Conservation (phyloP, 1,140 invertebrate species). For the Zaprionus camerounensis region DNA sequence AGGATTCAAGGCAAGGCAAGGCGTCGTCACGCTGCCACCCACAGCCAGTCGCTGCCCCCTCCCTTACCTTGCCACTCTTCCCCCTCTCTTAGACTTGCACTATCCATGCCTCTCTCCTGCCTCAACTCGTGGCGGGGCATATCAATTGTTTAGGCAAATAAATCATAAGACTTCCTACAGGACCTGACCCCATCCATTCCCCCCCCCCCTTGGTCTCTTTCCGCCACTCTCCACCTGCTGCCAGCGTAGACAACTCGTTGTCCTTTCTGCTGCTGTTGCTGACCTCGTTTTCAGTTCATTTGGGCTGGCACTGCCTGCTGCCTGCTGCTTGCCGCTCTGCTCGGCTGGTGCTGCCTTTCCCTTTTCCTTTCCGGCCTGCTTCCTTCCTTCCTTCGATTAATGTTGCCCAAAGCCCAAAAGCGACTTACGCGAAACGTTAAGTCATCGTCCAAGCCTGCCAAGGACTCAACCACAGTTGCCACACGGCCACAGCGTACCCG, state of each 20-base stretch:
- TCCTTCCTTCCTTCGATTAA: slow-evolving; percentile 74
- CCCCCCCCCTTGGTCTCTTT: too few species aligned
- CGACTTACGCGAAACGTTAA: slow-evolving; percentile 15
- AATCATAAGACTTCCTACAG: slow-evolving; percentile 69
- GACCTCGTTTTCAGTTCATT: slow-evolving; percentile 49
- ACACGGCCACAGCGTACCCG: too few species aligned
- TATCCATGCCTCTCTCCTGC: background rate
- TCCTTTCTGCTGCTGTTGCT: slow-evolving; percentile 17
- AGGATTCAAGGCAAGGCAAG: slow-evolving; percentile 45
- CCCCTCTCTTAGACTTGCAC: background rate
- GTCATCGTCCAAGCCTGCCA: slow-evolving; percentile 25
- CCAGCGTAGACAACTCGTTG: slow-evolving; percentile 27
- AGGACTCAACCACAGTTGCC: background rate
- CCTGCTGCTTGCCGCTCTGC: too few species aligned
- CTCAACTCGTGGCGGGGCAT: slow-evolving; percentile 22
- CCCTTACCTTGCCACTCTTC: background rate
- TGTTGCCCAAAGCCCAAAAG: slow-evolving; percentile 48
- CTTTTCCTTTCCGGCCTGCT: slow-evolving; percentile 7
- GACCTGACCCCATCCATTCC: slow-evolving; percentile 5
- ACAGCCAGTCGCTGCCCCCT: too few species aligned
- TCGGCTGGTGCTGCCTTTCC: too few species aligned
- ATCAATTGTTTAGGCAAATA: slow-evolving; percentile 72
- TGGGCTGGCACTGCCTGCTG: slow-evolving; percentile 7
- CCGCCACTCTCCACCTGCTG: background rate
- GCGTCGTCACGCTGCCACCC: slow-evolving; percentile 29